Evolutionary conservation across 2,888 invertebrate genomes (phyloP).

Genomic region (Parelbella ahira): DNA sequence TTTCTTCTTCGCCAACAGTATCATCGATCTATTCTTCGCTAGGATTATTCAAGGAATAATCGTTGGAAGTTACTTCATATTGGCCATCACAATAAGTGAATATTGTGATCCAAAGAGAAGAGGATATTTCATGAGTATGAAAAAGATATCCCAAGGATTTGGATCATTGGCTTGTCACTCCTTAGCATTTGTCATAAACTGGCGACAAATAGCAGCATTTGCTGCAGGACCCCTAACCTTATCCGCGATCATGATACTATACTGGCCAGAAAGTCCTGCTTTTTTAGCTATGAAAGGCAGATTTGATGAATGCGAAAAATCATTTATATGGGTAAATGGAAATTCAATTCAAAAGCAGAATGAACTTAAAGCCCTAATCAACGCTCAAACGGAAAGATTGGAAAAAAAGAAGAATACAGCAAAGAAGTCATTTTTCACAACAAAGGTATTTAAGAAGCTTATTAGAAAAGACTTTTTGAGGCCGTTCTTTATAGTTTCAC

Average conservation of each 20-base stretch:
- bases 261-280: constrained; percentile 46
- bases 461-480: constrained; percentile 19
- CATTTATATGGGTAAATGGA: constrained; percentile 42
- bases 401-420: constrained; percentile 1
- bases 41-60: constrained; percentile 40
- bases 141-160: constrained; percentile 32
- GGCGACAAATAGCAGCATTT: constrained; percentile 40
- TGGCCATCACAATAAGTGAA: constrained; percentile 37
- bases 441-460: constrained; percentile 5
- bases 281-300: constrained; percentile 41
- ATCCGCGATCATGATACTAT: constrained; percentile 34
- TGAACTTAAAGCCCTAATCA: constrained; percentile 35
- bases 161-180: constrained; percentile 40
- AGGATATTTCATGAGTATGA: constrained; percentile 39
- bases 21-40: constrained; percentile 33
- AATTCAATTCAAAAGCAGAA: constrained; percentile 30
- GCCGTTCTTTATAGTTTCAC: constrained; percentile 11
- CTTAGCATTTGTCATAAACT: constrained; percentile 34
- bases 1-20: constrained; percentile 33
- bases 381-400: constrained; percentile 27
- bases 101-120: constrained; percentile 38
- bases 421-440: neutral
- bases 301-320: constrained; percentile 39
- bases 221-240: constrained; percentile 27
- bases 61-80: constrained; percentile 36